Base-by-base conservation (phyloP, 2,888 invertebrate genomes). In the Ophonus ardosiacus region DNA sequence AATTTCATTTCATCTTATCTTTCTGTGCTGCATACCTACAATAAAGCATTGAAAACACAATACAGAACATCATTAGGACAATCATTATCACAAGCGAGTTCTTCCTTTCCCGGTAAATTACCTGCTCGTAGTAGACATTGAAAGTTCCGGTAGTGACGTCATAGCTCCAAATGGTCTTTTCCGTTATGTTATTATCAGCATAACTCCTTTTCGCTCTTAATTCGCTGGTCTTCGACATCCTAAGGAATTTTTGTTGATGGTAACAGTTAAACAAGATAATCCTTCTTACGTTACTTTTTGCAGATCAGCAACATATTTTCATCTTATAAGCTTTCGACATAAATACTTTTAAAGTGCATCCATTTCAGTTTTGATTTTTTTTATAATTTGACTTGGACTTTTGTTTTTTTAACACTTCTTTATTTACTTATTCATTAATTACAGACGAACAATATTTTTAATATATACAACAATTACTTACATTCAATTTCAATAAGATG, bases 61-160 rank as follows among this genome's bases (percentile, higher is more conserved):
- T 4, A 38, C 68, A 40, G 68, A n/a, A 71, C 68, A 71, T 71
- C 68, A 38, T 71, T 71, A 71, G 31, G 68, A 40, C 40, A 71
- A 71, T 71, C 68, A 40, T 71, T 71, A 40, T 71, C 68, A 40
- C 38, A 40, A 24, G 21, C 6, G 63, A 63, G 13, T 63, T n/a
- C 63, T 21, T 63, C 21, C 63, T 63, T 63, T 63, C 63, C 63
- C 21, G 63, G 24, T 13, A 63, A 63, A 63, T 63, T 63, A 63
- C 10, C 24, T 63, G 63, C 21, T 8, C 57, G 24, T 8, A 63
- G 63, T 18, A 18, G 63, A 21, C 63, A 63, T 21, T 63, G 63
- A 63, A 63, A 21, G 63, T 63, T 18, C 63, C 63, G 63, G 63
- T 21, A 18, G 63, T 24, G 21, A 63, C 13, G 63, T 63, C 63